Conservation (phyloP, 2,797 vertebrate species). For the Bryconaethiops microstoma region DNA sequence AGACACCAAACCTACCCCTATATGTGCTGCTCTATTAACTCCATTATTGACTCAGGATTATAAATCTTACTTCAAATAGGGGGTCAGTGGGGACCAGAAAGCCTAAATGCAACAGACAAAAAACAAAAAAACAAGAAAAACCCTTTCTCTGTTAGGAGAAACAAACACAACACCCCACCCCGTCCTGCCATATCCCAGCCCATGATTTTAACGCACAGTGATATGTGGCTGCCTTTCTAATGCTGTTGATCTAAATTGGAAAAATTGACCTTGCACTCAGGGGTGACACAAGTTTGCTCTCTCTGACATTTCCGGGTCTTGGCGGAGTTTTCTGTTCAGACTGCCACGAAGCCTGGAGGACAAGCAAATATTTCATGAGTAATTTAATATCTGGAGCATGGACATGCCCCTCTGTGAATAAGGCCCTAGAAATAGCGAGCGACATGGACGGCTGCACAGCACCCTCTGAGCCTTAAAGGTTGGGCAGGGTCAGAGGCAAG, state of each 20-base stretch:
- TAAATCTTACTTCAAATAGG: neutral
- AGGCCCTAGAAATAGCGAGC: slow-evolving; percentile 42
- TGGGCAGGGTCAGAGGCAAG: slow-evolving; percentile 13
- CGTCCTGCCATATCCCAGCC: slow-evolving; percentile 21
- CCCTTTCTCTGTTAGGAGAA: slow-evolving; percentile 20
- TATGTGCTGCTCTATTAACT: too few species aligned
- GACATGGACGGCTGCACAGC: slow-evolving; percentile 23
- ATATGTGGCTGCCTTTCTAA: slow-evolving; percentile 68
- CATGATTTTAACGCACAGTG: slow-evolving; percentile 67
- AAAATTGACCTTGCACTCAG: slow-evolving; percentile 72
- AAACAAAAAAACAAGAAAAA: slow-evolving; percentile 5
- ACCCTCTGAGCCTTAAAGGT: slow-evolving; percentile 18
- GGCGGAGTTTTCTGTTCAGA: slow-evolving; percentile 50
- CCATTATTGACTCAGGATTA: neutral
- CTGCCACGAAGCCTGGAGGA: slow-evolving; percentile 66
- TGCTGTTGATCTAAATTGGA: slow-evolving; percentile 67
- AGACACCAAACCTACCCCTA: too few species aligned
- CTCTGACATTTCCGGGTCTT: slow-evolving; percentile 62
- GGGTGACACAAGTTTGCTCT: slow-evolving; percentile 69
- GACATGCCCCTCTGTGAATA: slow-evolving; percentile 60
- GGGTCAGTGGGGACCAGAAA: neutral
- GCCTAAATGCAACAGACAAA: neutral
- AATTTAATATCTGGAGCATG: slow-evolving; percentile 84
- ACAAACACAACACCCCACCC: slow-evolving; percentile 26
- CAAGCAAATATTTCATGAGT: slow-evolving; percentile 81